These are phyloP conservation scores for Drosophila kanekoi DNA, from an alignment of 2,888 invertebrate genomes.

Conservation along the genomic window DNA sequence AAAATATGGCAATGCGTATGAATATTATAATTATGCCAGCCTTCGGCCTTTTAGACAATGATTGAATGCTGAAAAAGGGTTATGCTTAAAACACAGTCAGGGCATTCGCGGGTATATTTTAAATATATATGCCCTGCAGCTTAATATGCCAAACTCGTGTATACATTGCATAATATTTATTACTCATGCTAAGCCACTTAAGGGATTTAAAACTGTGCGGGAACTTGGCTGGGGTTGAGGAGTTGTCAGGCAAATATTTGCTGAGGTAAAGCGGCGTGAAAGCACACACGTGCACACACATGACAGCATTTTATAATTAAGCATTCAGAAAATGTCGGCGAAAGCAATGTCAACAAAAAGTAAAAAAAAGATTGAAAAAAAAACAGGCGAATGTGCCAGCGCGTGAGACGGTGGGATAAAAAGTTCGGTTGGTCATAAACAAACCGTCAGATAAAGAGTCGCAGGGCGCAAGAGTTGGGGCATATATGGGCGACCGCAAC, in stretches of 20 bases:
- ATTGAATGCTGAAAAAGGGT: constrained; percentile 4
- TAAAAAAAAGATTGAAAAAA: background rate
- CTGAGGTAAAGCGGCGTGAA: constrained; percentile 24
- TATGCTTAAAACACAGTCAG: background rate
- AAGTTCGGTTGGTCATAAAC: constrained; percentile 6
- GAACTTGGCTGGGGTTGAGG: constrained; percentile 5
- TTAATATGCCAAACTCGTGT: background rate
- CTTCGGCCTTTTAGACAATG: constrained; percentile 1
- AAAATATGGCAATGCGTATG: constrained; percentile 12
- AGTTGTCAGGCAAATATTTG: constrained; percentile 41
- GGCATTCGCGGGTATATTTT: background rate
- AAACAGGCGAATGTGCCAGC: constrained; percentile 2
- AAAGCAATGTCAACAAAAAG: constrained; percentile 33
- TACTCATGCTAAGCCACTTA: constrained; percentile 23
- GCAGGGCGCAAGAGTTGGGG: constrained; percentile 33
- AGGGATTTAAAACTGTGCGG: constrained; percentile 34
- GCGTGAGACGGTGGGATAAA: constrained; percentile 6
- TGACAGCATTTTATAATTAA: constrained; percentile 70
- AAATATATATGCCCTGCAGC: background rate
- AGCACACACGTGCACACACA: constrained; percentile 24
- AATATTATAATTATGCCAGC: constrained; percentile 12
- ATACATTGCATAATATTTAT: background rate
- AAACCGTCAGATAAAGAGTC: constrained; percentile 44
- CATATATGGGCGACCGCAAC: constrained; percentile 40
- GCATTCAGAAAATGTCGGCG: constrained; percentile 67